phyloP scores from a whole-genome alignment of 2,888 invertebrate species.

The Oeneis ivallda region DNA sequence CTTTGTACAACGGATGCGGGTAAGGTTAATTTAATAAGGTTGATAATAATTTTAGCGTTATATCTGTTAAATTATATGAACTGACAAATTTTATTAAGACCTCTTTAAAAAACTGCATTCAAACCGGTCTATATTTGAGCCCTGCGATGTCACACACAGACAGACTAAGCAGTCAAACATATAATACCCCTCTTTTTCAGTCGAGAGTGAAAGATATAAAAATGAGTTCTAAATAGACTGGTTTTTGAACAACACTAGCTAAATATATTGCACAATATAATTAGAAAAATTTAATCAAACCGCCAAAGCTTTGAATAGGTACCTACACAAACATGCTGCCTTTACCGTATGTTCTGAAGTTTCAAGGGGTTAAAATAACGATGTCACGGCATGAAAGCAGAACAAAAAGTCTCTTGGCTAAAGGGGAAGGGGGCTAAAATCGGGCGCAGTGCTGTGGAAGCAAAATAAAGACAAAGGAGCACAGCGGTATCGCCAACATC shows the following conservation, averaged over 20 bases:
- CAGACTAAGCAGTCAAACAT: too few relatives aligned
- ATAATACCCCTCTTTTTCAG: too few relatives aligned
- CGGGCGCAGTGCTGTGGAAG: constrained; percentile 40
- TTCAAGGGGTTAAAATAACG: constrained; percentile 42
- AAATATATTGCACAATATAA: too few relatives aligned
- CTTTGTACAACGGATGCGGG: neutral
- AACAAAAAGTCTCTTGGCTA: constrained; percentile 35
- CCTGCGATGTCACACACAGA: too few relatives aligned
- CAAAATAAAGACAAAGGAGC: constrained; percentile 44
- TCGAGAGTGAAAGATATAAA: too few relatives aligned
- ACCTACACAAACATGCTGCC: constrained; percentile 19
- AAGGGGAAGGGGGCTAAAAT: constrained; percentile 35
- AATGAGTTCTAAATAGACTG: neutral
- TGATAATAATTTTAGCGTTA: too few relatives aligned
- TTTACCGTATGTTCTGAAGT: constrained; percentile 22
- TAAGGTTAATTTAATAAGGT: too few relatives aligned
- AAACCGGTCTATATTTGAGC: too few relatives aligned
- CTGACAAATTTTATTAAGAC: neutral
- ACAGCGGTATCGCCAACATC: constrained; percentile 45
- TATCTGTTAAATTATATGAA: neutral
- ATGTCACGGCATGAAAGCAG: constrained; percentile 39
- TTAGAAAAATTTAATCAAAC: neutral
- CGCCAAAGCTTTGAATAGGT: constrained; percentile 17
- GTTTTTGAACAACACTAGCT: neutral
- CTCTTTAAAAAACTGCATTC: neutral